These are phyloP conservation scores for Gadus chalcogrammus DNA, from an alignment of 2,113 vertebrate species.

Conservation along the genomic window DNA sequence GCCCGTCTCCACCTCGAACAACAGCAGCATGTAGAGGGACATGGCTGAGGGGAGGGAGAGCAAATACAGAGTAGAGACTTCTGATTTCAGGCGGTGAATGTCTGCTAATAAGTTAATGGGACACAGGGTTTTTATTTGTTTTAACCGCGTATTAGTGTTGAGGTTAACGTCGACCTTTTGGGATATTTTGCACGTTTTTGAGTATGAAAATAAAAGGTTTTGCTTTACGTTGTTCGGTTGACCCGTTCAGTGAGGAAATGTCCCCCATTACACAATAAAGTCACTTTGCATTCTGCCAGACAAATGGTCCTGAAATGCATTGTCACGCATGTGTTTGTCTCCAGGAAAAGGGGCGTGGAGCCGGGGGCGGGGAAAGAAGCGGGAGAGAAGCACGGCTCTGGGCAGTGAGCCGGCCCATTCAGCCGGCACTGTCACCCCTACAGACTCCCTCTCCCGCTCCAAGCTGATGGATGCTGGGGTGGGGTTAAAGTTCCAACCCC, in stretches of 20 bases:
- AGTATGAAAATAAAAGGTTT: neutral
- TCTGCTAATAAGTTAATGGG: neutral
- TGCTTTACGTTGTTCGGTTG: too few species aligned
- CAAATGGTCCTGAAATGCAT: slow-evolving; percentile 16
- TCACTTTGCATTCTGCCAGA: neutral
- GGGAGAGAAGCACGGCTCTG: slow-evolving; percentile 65
- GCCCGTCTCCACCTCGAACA: slow-evolving; percentile 79
- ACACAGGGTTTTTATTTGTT: neutral
- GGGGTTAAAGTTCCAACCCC: slow-evolving; percentile 14
- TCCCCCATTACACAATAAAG: too few species aligned
- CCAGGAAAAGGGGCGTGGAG: slow-evolving; percentile 68
- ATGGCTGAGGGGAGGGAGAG: slow-evolving; percentile 61
- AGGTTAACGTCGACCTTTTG: neutral
- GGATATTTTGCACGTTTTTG: neutral
- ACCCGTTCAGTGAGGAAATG: too few species aligned
- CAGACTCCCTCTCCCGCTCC: slow-evolving; percentile 20
- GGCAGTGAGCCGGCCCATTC: slow-evolving; percentile 58
- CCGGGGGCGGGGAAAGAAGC: slow-evolving; percentile 58
- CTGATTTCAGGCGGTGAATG: neutral
- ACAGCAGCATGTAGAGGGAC: slow-evolving; percentile 83
- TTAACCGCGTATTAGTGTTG: neutral
- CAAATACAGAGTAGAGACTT: neutral
- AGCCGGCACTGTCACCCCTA: slow-evolving; percentile 21
- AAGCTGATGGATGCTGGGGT: slow-evolving; percentile 33
- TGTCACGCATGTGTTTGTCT: slow-evolving; percentile 21